These are phyloP conservation scores for Dinothrombium tinctorium DNA, from an alignment of 1,140 invertebrate species.

Conservation along the genomic window DNA sequence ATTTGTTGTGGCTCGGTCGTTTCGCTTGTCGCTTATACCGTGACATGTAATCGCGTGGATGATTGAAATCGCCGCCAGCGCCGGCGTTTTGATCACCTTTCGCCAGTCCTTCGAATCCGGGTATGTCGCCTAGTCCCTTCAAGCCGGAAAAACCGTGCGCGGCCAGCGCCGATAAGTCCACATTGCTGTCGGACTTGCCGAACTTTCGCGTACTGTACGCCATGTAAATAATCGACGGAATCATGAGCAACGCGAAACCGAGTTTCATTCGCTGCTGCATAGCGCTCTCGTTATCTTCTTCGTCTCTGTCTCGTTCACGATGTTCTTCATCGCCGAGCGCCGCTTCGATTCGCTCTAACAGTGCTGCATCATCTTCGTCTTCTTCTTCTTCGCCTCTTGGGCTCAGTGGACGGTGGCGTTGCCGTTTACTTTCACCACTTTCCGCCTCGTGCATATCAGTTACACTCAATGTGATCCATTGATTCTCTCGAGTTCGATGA, in stretches of 20 bases:
- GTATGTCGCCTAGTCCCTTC: neutral
- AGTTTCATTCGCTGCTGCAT: constrained; percentile 1
- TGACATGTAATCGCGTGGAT: too few species aligned
- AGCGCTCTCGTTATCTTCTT: too few species aligned
- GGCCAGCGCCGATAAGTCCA: neutral
- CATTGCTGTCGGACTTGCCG: neutral
- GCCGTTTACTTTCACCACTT: neutral
- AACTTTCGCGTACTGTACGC: neutral
- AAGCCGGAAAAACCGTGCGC: neutral
- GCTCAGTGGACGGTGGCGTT: neutral
- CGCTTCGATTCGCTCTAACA: too few species aligned
- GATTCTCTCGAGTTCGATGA: too few species aligned
- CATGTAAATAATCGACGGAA: neutral
- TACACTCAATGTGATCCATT: neutral
- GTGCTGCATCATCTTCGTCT: too few species aligned
- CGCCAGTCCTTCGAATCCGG: too few species aligned
- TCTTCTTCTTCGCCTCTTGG: neutral
- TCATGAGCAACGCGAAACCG: neutral
- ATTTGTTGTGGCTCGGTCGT: too few species aligned
- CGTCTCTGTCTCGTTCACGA: neutral
- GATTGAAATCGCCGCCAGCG: too few species aligned
- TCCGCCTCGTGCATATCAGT: neutral
- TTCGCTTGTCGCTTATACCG: too few species aligned
- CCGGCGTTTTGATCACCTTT: too few species aligned
- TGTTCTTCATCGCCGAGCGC: neutral